Evolutionary conservation across 2,797 vertebrate genomes (phyloP).

Genomic region (Halcyon badia): DNA sequence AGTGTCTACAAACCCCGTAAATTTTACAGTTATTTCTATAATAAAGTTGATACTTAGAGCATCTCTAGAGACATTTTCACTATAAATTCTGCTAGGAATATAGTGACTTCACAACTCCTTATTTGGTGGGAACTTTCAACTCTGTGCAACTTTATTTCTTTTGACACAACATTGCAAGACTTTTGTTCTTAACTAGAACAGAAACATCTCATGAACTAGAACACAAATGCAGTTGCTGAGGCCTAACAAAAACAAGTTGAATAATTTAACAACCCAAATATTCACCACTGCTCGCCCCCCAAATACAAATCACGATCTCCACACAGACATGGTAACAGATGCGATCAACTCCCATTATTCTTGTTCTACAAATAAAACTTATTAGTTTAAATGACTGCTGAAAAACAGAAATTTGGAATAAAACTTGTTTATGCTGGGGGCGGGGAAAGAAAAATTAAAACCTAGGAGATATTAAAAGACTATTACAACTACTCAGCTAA

Average conservation of each 20-base stretch:
- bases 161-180: not conserved
- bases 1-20: not conserved
- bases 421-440: not conserved
- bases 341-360: not conserved
- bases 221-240: not conserved
- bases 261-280: not conserved
- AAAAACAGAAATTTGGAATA: not conserved
- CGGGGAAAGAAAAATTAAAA: not conserved
- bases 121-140: not conserved
- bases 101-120: not conserved
- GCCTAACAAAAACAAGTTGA: not conserved
- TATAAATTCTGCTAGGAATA: not conserved
- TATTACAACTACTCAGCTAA: not conserved
- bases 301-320: not conserved
- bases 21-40: not conserved
- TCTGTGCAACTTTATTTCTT: not conserved
- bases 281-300: not conserved
- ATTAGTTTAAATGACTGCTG: not conserved
- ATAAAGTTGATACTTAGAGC: not conserved
- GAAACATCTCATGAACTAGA: not conserved
- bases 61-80: not conserved
- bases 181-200: not conserved
- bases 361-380: not conserved
- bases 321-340: not conserved
- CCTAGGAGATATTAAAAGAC: not conserved